phyloP scores from a whole-genome alignment of 2,797 vertebrate genomes.

The Gambusia yucatana region DNA sequence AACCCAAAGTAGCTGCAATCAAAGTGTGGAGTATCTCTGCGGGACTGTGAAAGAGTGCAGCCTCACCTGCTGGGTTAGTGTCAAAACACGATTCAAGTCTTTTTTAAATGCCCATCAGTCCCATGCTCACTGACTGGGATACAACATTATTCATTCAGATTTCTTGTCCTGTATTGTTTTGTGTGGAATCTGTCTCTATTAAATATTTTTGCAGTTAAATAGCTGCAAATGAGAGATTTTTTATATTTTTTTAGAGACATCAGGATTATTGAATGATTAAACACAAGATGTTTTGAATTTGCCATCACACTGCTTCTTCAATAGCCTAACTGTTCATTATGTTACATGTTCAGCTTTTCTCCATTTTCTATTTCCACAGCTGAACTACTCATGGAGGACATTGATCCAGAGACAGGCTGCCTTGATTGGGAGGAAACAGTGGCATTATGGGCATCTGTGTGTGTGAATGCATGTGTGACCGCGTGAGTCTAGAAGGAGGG shows the following conservation, averaged over 20 bases:
- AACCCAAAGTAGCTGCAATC: slow-evolving; percentile 41
- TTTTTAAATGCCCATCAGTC: slow-evolving; percentile 24
- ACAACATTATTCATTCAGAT: slow-evolving; percentile 71
- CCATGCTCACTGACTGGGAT: slow-evolving; percentile 17
- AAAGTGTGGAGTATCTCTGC: slow-evolving; percentile 47
- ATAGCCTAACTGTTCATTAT: slow-evolving; percentile 62
- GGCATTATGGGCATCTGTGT: slow-evolving; percentile 82
- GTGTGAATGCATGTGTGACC: slow-evolving; percentile 43
- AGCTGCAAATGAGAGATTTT: slow-evolving; percentile 57
- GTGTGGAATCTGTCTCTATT: slow-evolving; percentile 61
- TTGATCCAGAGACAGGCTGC: slow-evolving; percentile 74
- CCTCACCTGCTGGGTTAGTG: slow-evolving; percentile 11
- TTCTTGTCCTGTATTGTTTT: slow-evolving; percentile 86
- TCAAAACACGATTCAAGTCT: slow-evolving; percentile 8
- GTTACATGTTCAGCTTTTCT: slow-evolving; percentile 62
- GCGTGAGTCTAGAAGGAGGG: slow-evolving; percentile 80
- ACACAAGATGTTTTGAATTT: slow-evolving; percentile 48
- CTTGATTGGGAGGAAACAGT: slow-evolving; percentile 72
- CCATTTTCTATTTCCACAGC: slow-evolving; percentile 65
- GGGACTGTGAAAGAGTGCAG: slow-evolving; percentile 16
- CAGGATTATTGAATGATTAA: slow-evolving; percentile 40
- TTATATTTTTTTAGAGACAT: slow-evolving; percentile 43
- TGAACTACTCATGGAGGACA: slow-evolving; percentile 71
- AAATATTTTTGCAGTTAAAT: slow-evolving; percentile 72
- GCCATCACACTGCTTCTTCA: slow-evolving; percentile 31